Evolutionary conservation across 2,888 invertebrate species (phyloP).

Genomic region (Entomobrya proxima): DNA sequence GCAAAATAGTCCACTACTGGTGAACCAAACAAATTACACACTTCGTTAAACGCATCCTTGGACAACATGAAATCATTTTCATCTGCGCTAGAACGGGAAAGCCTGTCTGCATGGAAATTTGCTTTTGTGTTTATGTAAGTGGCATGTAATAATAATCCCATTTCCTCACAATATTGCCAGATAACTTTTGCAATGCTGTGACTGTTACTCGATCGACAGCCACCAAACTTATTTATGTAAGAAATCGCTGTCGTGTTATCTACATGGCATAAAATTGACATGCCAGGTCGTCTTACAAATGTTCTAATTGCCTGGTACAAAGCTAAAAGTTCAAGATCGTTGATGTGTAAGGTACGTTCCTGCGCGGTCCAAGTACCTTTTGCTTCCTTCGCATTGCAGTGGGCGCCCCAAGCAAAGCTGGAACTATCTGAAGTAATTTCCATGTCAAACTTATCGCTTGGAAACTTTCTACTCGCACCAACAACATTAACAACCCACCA

Average conservation of each 20-base stretch:
- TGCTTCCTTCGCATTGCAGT: background rate
- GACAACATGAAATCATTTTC: no score
- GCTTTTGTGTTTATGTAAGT: slow-evolving; percentile 17
- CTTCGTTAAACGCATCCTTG: no score
- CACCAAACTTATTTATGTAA: slow-evolving; percentile 37
- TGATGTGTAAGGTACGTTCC: background rate
- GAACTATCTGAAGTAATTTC: background rate
- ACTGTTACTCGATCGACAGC: background rate
- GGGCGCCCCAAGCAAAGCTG: background rate
- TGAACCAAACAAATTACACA: no score
- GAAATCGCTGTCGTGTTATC: background rate
- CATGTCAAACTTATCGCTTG: background rate
- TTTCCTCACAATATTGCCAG: slow-evolving; percentile 8
- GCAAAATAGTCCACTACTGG: no score
- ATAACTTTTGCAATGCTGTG: background rate
- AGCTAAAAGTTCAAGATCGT: slow-evolving; percentile 5
- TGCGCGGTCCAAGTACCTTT: background rate
- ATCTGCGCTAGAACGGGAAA: background rate
- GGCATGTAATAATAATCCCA: background rate
- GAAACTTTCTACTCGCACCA: background rate
- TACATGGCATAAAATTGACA: background rate
- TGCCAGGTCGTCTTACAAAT: background rate
- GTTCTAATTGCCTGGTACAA: background rate
- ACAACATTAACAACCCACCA: slow-evolving; percentile 8
- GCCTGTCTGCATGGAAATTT: slow-evolving; percentile 13